These are phyloP conservation scores for Setipinna tenuifilis DNA, from an alignment of 2,797 vertebrate species.

Conservation along the genomic window DNA sequence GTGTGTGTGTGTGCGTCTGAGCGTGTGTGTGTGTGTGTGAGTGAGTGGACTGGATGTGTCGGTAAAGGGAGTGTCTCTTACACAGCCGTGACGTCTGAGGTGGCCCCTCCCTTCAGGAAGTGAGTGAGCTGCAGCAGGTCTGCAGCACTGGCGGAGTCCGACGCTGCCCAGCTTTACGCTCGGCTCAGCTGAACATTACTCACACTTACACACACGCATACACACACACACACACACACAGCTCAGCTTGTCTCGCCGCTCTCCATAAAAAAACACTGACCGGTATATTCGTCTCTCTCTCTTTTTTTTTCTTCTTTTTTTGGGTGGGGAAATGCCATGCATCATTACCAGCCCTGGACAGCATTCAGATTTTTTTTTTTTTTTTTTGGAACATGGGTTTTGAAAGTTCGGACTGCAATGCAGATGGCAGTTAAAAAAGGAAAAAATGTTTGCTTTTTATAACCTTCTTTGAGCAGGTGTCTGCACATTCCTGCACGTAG, in stretches of 20 bases:
- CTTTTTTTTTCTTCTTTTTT: not conserved
- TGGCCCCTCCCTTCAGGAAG: slow-evolving; percentile 15
- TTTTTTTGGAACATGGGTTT: not conserved
- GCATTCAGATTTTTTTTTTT: not conserved
- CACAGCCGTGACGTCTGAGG: not conserved
- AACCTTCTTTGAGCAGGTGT: not conserved
- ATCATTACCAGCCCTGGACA: not conserved
- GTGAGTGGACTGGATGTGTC: not conserved
- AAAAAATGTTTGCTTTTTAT: not conserved
- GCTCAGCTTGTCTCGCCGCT: not conserved
- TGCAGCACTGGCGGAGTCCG: not conserved
- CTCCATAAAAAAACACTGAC: not conserved
- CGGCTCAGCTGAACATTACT: slow-evolving; percentile 8
- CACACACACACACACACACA: not conserved
- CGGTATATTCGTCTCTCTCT: not conserved
- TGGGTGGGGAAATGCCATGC: not conserved
- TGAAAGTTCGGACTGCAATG: not conserved
- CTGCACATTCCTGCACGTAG: not conserved
- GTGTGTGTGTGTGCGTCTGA: not conserved
- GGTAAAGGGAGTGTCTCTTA: not conserved
- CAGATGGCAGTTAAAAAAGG: not conserved
- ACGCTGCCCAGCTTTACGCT: not conserved
- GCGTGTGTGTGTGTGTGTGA: not conserved
- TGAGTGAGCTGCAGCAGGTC: not conserved
- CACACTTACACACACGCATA: not conserved